Base-by-base conservation (phyloP, 2,113 vertebrate species). In the Nyctereutes procyonoides region DNA sequence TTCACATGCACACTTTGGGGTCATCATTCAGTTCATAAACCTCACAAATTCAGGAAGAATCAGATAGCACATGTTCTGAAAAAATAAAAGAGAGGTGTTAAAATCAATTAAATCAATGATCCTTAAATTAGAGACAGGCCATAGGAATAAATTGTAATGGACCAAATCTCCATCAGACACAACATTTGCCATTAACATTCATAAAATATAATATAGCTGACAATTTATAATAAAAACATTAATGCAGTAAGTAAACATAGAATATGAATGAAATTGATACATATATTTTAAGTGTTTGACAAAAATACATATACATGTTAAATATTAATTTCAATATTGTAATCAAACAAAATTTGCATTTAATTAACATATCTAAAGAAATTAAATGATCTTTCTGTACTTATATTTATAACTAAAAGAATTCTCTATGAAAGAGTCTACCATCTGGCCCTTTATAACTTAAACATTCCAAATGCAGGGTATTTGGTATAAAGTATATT, bases 101-200 rank as follows among this genome's bases (percentile, higher is more conserved):
- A 93, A 76, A 53, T 38, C 38, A 95, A 84, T 87, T 92, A 90
- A 90, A 80, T 87, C 79, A 92, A 24, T 94, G 76, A 85, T 90
- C 22, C 15, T 81, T 85, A 15, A 95, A 20, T 32, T 67, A 94
- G 67, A 82, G 13, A 53, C 48, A 87, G 5, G 11, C 5, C 76
- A 77, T 60, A 91, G 4, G 35, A 96, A 71, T 81, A 77, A 90
- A 90, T 4, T 69, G 24, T 22, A 87, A 82, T 84, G 53, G 32
- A 67, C 3, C 26, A 89, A 91, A 84, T 71, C 14, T 58, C 12
- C 7, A 79, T 60, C 1, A 63, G 15, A 69, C 88, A 48, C 32
- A 94, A 81, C 7, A 74, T 35, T 30, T 83, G 28, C 9, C 28
- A 93, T 35, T 93, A 86, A 62, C 24, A 92, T 5, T 80, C 11